Conservation (phyloP, 37 sponge, comb jelly and placozoan species). For the Diacarnus erythraeanus region DNA sequence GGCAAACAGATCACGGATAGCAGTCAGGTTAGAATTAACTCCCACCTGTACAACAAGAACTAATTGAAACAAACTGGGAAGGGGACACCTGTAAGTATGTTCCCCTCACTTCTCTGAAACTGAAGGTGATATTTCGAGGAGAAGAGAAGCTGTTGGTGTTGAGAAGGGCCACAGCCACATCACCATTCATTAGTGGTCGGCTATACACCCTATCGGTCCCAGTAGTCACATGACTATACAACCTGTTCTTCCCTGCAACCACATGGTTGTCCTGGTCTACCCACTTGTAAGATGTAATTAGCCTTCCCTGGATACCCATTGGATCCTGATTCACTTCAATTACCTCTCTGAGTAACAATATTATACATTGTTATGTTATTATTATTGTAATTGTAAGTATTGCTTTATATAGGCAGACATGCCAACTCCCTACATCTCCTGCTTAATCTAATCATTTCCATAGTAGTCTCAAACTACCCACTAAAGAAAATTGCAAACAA, state of each 20-base stretch:
- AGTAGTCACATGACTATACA: too few species aligned
- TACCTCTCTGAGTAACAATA: too few species aligned
- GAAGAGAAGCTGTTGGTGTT: constrained; percentile 34
- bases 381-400: too few species aligned
- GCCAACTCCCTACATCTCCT: too few species aligned
- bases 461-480: too few species aligned
- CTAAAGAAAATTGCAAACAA: too few species aligned
- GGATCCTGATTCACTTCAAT: constrained; percentile 88
- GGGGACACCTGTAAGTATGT: neutral
- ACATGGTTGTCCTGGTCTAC: neutral
- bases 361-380: too few species aligned
- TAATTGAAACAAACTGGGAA: too few species aligned
- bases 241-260: neutral
- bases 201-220: constrained; percentile 31
- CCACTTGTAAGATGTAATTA: constrained; percentile 14
- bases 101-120: constrained; percentile 25
- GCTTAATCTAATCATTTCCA: too few species aligned
- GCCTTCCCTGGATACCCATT: constrained; percentile 70
- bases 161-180: constrained; percentile 60
- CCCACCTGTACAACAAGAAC: constrained; percentile 41
- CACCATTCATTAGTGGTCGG: constrained; percentile 26
- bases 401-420: too few species aligned
- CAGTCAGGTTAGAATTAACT: constrained; percentile 15
- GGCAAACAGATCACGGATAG: constrained; percentile 67
- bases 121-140: constrained; percentile 56